Conservation (phyloP, 2,797 vertebrate genomes). For the Eupleurogrammus muticus region DNA sequence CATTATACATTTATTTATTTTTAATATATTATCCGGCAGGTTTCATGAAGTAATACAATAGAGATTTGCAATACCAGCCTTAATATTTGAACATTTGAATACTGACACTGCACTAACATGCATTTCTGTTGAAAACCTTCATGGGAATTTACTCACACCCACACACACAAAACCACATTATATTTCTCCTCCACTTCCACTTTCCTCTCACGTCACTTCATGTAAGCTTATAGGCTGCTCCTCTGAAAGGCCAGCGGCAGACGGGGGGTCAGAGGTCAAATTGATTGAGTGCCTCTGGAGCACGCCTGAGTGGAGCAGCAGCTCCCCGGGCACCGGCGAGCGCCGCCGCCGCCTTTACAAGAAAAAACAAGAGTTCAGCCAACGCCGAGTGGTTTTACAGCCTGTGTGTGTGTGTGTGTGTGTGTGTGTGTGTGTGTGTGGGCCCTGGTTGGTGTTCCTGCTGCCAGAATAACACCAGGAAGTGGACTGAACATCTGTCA, state of each 20-base stretch:
- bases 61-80: not conserved
- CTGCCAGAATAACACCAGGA: not conserved
- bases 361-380: not conserved
- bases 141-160: not conserved
- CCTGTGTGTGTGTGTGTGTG: too few relatives aligned
- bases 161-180: slow-evolving; percentile 21
- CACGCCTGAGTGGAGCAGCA: slow-evolving; percentile 7
- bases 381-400: not conserved
- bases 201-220: slow-evolving; percentile 10
- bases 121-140: not conserved
- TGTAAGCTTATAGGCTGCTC: not conserved
- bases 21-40: not conserved
- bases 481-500: not conserved
- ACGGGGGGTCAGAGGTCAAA: slow-evolving; percentile 40
- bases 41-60: not conserved
- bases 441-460: not conserved
- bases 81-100: not conserved
- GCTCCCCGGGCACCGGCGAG: slow-evolving; percentile 8
- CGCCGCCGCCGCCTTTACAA: not conserved
- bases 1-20: not conserved
- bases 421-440: not conserved
- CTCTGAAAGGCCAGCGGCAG: slow-evolving; percentile 41
- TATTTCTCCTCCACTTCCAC: slow-evolving; percentile 28
- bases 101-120: not conserved
- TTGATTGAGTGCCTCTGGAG: slow-evolving; percentile 21